Base-by-base conservation (phyloP, 1,140 invertebrate species). In the Drosophila busckii region DNA sequence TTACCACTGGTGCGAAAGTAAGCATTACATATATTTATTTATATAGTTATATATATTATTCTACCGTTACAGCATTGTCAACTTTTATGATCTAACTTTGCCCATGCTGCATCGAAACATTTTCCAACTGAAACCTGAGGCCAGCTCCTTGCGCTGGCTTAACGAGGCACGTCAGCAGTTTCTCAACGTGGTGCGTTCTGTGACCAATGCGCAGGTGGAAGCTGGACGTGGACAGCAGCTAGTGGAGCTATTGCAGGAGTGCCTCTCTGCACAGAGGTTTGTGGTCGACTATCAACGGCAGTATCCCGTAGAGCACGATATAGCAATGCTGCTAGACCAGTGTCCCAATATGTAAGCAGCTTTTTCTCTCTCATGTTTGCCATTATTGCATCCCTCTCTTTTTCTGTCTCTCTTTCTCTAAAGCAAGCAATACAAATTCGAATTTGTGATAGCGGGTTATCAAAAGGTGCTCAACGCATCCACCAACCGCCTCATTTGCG, bases 261-360 rank as follows among this genome's bases (percentile, higher is more conserved):
- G 89, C 4, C 85, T 94, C 13, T 89, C 91, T 8, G 91, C 93
- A 66, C 90, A 90, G 54, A 88, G 90, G 61, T 93, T 95, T 66
- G 90, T 94, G 20, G 89, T 88, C 12, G 94, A 95, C 87, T 94
- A 93, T 86, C 89, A 93, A 84, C 68, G 85, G 4, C 85, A 89
- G 35, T 92, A 91, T 87, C 91, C 92, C 0, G 83, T 94, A 2
- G 87, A 90, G 52, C 67, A 88, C 2, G 92, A 94, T 69, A 63
- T 93, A 3, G 89, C 91, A 22, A 83, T 89, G 66, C 59, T 94
- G 15, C 70, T 88, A 12, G 88, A 91, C 60, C 88, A 90, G 5
- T 92, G 88, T 70, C 89, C 90, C 9, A 89, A 91, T 40, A 87
- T 93, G 92, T 93, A 91, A 53, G 83, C 91, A 8, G 89, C 89